Conservation (phyloP, 2,113 vertebrate species). For the Dipodomys ordii region DNA sequence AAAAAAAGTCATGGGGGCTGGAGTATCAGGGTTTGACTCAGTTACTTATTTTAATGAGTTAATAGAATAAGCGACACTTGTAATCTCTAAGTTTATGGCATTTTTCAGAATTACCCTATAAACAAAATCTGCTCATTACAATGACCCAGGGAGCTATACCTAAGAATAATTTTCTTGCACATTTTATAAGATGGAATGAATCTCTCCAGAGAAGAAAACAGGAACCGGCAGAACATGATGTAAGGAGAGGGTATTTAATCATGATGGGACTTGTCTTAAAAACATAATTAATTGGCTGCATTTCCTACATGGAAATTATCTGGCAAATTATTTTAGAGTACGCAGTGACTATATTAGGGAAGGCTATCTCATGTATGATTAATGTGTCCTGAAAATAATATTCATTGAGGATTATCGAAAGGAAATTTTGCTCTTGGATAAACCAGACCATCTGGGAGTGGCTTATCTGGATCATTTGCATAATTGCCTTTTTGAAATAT, state of each 20-base stretch:
- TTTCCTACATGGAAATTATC: slow-evolving; percentile 65
- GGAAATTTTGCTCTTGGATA: slow-evolving; percentile 65
- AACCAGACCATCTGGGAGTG: slow-evolving; percentile 69
- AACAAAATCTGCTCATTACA: slow-evolving; percentile 68
- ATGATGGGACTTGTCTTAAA: slow-evolving; percentile 33
- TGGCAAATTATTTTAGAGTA: slow-evolving; percentile 42
- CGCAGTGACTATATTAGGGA: slow-evolving; percentile 40
- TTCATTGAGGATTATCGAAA: slow-evolving; percentile 59
- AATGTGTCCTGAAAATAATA: slow-evolving; percentile 55
- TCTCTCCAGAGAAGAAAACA: slow-evolving; percentile 37
- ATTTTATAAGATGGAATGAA: slow-evolving; percentile 62
- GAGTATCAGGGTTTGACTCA: slow-evolving; percentile 19
- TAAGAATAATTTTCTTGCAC: slow-evolving; percentile 66
- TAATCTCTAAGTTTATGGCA: slow-evolving; percentile 43
- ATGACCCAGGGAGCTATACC: slow-evolving; percentile 40
- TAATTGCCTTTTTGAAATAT: slow-evolving; percentile 73
- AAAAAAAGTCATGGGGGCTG: background rate
- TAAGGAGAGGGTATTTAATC: slow-evolving; percentile 37
- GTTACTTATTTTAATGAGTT: slow-evolving; percentile 43
- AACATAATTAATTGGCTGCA: slow-evolving; percentile 55
- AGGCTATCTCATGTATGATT: slow-evolving; percentile 41
- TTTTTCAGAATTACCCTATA: slow-evolving; percentile 68
- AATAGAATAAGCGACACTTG: slow-evolving; percentile 19
- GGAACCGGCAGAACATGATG: background rate
- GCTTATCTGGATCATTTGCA: slow-evolving; percentile 65